These are phyloP conservation scores for Panzeria rudis DNA, from an alignment of 2,888 invertebrate species.

Conservation along the genomic window DNA sequence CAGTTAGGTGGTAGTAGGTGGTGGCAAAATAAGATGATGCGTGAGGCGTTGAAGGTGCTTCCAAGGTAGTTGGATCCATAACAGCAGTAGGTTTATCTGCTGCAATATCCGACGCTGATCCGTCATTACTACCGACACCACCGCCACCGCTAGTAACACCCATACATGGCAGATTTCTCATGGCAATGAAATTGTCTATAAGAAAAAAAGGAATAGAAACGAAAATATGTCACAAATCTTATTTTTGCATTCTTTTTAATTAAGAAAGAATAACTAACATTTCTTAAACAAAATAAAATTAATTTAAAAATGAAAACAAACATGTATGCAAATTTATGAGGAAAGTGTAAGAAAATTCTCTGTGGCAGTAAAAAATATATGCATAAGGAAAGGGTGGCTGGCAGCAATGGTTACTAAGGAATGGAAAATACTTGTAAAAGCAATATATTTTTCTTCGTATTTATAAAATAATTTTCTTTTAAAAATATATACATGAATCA, in stretches of 20 bases:
- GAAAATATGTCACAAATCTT: slow-evolving; percentile 57
- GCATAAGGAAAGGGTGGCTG: no score
- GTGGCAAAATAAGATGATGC: slow-evolving; percentile 83
- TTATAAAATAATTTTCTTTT: no score
- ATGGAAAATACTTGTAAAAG: no score
- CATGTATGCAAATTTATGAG: neutral
- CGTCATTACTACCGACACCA: slow-evolving; percentile 74
- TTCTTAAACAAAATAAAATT: slow-evolving; percentile 32
- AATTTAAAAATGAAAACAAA: slow-evolving; percentile 19
- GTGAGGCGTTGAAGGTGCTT: slow-evolving; percentile 78
- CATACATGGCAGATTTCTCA: slow-evolving; percentile 83
- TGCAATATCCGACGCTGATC: slow-evolving; percentile 72
- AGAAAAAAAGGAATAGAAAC: slow-evolving; percentile 76
- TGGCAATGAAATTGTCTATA: slow-evolving; percentile 83
- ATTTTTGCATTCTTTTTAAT: slow-evolving; percentile 41
- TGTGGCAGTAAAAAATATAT: neutral
- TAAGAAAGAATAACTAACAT: slow-evolving; percentile 23
- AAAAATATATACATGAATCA: no score
- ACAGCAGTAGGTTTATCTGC: slow-evolving; percentile 74
- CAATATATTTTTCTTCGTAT: no score
- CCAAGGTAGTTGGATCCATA: slow-evolving; percentile 79
- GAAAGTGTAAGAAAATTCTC: neutral
- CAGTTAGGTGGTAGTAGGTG: slow-evolving; percentile 83
- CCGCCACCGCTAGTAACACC: slow-evolving; percentile 76
- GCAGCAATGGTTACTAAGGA: no score